Conservation (phyloP, 2,113 vertebrate species). For the Sprattus sprattus region DNA sequence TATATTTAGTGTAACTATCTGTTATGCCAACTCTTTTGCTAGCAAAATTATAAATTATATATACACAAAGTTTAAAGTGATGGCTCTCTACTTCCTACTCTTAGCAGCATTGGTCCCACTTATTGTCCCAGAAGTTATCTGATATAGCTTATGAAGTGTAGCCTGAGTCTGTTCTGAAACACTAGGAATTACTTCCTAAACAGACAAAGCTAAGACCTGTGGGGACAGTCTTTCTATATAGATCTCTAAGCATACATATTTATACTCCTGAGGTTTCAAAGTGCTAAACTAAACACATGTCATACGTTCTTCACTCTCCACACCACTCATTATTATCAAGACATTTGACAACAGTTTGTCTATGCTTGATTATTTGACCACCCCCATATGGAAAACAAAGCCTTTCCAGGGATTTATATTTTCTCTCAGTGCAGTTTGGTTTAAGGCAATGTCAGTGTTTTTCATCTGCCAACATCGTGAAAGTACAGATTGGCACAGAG, state of each 20-base stretch:
- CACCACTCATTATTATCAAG: not conserved
- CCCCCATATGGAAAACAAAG: not conserved
- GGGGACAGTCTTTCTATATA: not conserved
- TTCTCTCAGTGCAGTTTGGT: not conserved
- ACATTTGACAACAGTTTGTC: not conserved
- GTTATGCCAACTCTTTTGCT: not conserved
- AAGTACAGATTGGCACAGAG: conserved; percentile 99
- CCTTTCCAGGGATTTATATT: not conserved
- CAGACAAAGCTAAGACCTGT: not conserved
- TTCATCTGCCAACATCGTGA: conserved; percentile 76
- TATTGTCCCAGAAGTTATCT: not conserved
- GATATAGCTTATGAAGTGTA: not conserved
- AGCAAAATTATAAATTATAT: conserved; percentile 9
- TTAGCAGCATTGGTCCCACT: conserved; percentile 10
- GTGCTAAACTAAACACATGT: not conserved
- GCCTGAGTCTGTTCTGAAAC: not conserved
- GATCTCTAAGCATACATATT: not conserved
- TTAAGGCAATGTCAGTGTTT: not conserved
- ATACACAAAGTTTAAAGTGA: not conserved
- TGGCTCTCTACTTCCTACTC: not conserved
- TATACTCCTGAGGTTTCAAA: conserved; percentile 1
- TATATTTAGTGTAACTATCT: not conserved
- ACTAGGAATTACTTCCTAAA: not conserved
- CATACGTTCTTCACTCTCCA: not conserved
- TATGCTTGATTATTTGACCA: not conserved